A percentile compares a stretch with the other conserved stretches of the same genome.
Evolutionary conservation across 2,888 invertebrate genomes (phyloP).

Genomic region (Venustoraphidia nigricollis): DNA sequence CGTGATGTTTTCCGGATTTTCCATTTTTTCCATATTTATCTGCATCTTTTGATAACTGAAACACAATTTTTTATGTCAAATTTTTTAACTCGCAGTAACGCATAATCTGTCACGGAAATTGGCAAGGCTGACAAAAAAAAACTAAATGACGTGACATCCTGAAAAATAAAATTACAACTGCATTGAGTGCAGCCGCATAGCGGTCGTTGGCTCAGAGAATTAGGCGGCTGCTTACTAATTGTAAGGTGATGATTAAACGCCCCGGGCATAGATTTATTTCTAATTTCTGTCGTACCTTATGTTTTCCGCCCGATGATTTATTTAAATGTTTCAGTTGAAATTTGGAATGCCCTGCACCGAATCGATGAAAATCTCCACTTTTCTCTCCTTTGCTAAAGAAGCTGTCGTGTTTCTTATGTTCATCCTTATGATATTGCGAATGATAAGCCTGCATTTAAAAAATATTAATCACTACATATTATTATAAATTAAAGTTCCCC

Average conservation of each 20-base stretch:
- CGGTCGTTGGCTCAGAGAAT: no score
- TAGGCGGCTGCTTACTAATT: no score
- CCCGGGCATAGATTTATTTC: no score
- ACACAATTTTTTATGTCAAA: not conserved
- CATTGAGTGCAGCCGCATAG: no score
- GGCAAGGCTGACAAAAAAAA: no score
- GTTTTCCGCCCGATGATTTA: constrained; percentile 15
- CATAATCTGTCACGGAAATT: no score
- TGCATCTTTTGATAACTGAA: constrained; percentile 17
- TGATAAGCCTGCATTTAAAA: constrained; percentile 24
- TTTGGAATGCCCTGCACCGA: constrained; percentile 23
- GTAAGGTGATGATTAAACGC: no score
- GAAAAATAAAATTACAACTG: no score
- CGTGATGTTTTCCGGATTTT: constrained; percentile 21
- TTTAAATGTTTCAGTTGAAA: constrained; percentile 16
- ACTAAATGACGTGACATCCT: no score
- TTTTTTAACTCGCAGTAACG: no score
- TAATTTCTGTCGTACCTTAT: constrained; percentile 13
- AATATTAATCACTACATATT: not conserved
- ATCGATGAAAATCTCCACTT: constrained; percentile 24
- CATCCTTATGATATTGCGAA: constrained; percentile 29
- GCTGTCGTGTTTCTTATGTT: constrained; percentile 27
- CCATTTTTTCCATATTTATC: constrained; percentile 21
- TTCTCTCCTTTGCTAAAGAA: constrained; percentile 29
- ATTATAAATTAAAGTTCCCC: no score